phyloP scores from a whole-genome alignment of 2,888 invertebrate species.

The Chydorus sphaericus region DNA sequence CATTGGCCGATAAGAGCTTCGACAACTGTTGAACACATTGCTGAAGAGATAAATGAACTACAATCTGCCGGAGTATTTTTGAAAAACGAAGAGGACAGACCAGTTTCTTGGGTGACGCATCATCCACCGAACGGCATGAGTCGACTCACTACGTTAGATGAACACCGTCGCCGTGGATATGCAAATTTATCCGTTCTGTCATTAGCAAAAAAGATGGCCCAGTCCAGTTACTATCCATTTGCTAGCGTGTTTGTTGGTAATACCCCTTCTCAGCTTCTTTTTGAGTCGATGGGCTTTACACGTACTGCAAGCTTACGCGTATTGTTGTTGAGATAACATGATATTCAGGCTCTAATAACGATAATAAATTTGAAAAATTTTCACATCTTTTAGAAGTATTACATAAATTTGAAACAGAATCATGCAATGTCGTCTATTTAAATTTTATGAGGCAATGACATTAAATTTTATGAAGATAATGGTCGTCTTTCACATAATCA shows the following conservation, averaged over 20 bases:
- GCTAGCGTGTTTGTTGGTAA: neutral
- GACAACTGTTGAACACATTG: neutral
- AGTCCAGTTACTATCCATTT: neutral
- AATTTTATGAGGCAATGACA: no score
- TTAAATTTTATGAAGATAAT: no score
- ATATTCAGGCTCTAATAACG: no score
- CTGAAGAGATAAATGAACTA: neutral
- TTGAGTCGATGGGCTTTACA: no score
- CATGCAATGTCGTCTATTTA: no score
- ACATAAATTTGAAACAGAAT: no score
- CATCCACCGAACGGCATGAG: neutral
- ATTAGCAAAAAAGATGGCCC: neutral
- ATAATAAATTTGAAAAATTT: no score
- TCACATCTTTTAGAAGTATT: no score
- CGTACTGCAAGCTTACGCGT: no score
- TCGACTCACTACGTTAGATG: neutral
- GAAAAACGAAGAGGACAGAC: neutral
- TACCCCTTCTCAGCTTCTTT: neutral
- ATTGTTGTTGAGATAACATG: no score
- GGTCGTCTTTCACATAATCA: no score
- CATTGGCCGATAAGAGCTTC: neutral
- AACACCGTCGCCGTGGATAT: neutral
- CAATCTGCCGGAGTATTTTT: neutral
- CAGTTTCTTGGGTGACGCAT: neutral
- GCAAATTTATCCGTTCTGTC: neutral